These are phyloP conservation scores for Pterocles orientalis DNA, from an alignment of 2,113 vertebrate genomes.

Conservation along the genomic window DNA sequence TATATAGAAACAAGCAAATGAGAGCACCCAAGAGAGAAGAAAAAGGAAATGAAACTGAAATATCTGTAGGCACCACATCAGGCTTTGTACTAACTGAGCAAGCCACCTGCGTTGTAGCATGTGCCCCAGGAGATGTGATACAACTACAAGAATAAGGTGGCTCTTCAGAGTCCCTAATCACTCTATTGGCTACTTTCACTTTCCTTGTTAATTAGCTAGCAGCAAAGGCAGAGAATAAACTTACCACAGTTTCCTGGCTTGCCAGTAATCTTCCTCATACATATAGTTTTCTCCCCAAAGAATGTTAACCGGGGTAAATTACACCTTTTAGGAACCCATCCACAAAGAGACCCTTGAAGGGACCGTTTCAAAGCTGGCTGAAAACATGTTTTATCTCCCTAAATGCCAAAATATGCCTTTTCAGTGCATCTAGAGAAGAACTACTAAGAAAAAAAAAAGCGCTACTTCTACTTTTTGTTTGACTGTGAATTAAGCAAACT, in stretches of 20 bases:
- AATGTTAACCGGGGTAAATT: neutral
- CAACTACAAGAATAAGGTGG: neutral
- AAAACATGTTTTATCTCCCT: neutral
- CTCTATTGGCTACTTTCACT: neutral
- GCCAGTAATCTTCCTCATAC: neutral
- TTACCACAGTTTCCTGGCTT: neutral
- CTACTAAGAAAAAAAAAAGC: neutral
- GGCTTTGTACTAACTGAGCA: neutral
- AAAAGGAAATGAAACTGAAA: neutral
- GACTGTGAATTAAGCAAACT: neutral
- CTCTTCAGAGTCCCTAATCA: neutral
- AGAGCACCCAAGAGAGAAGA: neutral
- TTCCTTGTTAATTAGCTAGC: neutral
- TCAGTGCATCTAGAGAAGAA: neutral
- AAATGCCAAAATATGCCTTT: neutral
- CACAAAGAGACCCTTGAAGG: neutral
- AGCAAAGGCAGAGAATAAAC: neutral
- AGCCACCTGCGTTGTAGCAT: rapidly evolving
- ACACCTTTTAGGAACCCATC: neutral
- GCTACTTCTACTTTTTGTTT: neutral
- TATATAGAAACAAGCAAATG: neutral
- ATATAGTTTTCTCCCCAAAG: neutral
- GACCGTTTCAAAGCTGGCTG: neutral
- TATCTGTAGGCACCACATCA: neutral
- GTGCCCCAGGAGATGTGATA: neutral